These are phyloP conservation scores for Phthorimaea operculella DNA, from an alignment of 1,140 invertebrate genomes.

Conservation along the genomic window DNA sequence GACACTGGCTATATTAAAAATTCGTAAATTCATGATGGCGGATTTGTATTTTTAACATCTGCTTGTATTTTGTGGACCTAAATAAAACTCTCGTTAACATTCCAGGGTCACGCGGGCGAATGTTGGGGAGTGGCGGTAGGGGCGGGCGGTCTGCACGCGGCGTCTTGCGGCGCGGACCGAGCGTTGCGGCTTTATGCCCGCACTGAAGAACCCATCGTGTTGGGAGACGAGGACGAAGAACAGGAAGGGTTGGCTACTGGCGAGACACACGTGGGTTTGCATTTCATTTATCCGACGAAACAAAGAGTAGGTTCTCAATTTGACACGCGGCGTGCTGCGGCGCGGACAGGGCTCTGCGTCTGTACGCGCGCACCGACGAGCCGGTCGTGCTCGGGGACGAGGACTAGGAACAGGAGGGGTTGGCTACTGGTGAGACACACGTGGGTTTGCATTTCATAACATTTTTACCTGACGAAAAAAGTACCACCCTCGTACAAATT, in stretches of 20 bases:
- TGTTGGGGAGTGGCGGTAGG: slow-evolving; percentile 81
- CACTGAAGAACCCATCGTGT: slow-evolving; percentile 88
- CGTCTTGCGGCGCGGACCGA: slow-evolving; percentile 88
- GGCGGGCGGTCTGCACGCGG: slow-evolving; percentile 82
- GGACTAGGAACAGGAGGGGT: slow-evolving; percentile 81
- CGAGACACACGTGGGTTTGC: slow-evolving; percentile 62
- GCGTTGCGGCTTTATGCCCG: slow-evolving; percentile 89
- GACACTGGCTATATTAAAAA: no score
- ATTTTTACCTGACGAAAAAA: no score
- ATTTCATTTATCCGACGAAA: no score
- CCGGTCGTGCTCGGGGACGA: slow-evolving; percentile 92
- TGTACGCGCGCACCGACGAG: slow-evolving; percentile 91
- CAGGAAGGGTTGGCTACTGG: slow-evolving; percentile 79
- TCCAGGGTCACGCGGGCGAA: slow-evolving; percentile 82
- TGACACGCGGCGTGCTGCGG: slow-evolving; percentile 85
- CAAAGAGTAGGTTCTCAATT: no score
- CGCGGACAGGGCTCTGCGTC: slow-evolving; percentile 87
- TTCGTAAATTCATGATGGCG: no score
- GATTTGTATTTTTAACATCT: no score
- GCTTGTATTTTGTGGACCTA: no score
- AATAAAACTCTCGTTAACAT: no score
- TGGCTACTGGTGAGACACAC: slow-evolving; percentile 76
- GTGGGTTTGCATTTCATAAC: slow-evolving; percentile 24
- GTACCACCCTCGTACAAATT: no score
- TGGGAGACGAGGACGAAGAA: slow-evolving; percentile 92